Evolutionary conservation across 1,140 invertebrate species (phyloP).

Genomic region (Micrasema minimum): DNA sequence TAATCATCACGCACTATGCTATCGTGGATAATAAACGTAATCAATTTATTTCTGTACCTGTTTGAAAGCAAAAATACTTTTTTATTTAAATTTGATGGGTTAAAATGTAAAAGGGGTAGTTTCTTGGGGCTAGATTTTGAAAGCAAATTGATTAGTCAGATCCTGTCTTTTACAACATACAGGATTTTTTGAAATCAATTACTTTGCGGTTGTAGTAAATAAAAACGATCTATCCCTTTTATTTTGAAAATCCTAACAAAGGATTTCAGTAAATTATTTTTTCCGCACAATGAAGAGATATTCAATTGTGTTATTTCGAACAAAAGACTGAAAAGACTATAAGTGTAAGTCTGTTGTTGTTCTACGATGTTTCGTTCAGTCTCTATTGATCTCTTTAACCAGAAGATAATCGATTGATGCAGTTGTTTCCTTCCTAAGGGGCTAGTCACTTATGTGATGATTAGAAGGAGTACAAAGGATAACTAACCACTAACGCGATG

Average conservation of each 20-base stretch:
- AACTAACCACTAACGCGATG: constrained; percentile 18
- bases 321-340: constrained; percentile 6
- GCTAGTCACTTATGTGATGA: constrained; percentile 23
- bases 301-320: constrained; percentile 25
- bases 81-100: too few species aligned
- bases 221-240: not conserved
- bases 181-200: constrained; percentile 3
- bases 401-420: constrained; percentile 28
- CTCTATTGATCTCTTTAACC: constrained; percentile 23
- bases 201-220: not conserved
- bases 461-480: constrained; percentile 8
- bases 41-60: too few species aligned
- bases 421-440: constrained; percentile 11
- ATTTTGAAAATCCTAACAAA: constrained; percentile 17
- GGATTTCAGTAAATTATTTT: constrained; percentile 12
- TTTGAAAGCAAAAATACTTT: too few species aligned
- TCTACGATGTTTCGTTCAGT: constrained; percentile 6
- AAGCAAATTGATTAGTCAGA: too few species aligned
- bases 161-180: not conserved
- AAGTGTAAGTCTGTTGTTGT: not conserved
- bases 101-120: too few species aligned
- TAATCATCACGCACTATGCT: too few species aligned
- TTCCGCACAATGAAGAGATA: constrained; percentile 13
- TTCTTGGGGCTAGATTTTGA: too few species aligned
- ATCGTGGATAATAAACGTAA: too few species aligned